A percentile compares a stretch with the other conserved stretches of the same genome.
Evolutionary conservation across 1,140 invertebrate species (phyloP).

Genomic region (Sesamia nonagrioides): DNA sequence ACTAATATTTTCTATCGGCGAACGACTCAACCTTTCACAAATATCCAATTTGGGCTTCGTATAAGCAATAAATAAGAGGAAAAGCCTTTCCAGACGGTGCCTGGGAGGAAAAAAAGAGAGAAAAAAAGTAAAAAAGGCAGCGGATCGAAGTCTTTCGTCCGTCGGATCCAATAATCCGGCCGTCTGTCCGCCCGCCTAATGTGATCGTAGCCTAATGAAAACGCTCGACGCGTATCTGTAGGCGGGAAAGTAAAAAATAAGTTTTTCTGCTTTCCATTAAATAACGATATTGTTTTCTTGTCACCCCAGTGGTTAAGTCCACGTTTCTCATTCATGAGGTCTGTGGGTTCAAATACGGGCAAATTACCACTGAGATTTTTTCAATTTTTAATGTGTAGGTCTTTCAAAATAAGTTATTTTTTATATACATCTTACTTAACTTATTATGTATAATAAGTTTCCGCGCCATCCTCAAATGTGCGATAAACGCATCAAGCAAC

Average conservation of each 20-base stretch:
- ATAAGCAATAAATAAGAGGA: conserved; percentile 87
- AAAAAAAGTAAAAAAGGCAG: conserved; percentile 76
- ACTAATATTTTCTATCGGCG: conserved; percentile 77
- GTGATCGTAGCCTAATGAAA: conserved; percentile 86
- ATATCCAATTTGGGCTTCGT: conserved; percentile 85
- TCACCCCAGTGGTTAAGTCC: too few relatives aligned
- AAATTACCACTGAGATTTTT: too few relatives aligned
- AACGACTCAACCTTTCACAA: conserved; percentile 82
- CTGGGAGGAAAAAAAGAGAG: conserved; percentile 64
- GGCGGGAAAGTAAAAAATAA: conserved; percentile 13
- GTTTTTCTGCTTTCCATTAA: not conserved
- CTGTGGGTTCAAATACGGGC: too few relatives aligned
- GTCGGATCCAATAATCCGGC: conserved; percentile 86
- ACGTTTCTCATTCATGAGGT: too few relatives aligned
- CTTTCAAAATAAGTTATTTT: too few relatives aligned
- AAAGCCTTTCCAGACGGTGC: conserved; percentile 84
- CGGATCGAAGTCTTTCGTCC: conserved; percentile 85
- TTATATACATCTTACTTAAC: too few relatives aligned
- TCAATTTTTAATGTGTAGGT: too few relatives aligned
- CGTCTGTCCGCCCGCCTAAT: conserved; percentile 85
- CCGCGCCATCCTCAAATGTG: too few relatives aligned
- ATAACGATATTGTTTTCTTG: not conserved
- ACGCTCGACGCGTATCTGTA: conserved; percentile 70
- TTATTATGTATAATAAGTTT: too few relatives aligned
- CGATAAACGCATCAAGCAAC: too few relatives aligned